Conservation (phyloP, 2,888 invertebrate genomes). For the Pollenia angustigena region DNA sequence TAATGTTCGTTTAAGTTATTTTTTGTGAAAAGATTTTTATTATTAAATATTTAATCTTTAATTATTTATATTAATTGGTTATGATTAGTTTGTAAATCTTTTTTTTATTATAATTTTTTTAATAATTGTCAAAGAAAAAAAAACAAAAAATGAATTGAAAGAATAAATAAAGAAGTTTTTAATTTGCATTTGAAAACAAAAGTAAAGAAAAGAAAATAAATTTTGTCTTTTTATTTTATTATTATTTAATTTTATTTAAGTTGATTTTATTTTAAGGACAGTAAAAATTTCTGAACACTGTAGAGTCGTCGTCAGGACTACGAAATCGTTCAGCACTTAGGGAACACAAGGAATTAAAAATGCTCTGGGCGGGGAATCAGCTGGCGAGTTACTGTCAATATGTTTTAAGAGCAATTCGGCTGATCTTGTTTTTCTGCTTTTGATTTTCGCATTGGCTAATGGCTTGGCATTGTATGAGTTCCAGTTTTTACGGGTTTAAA, state of each 20-base stretch:
- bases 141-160: constrained; percentile 72
- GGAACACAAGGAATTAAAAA: too few species aligned
- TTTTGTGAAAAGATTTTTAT: constrained; percentile 48
- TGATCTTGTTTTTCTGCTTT: too few species aligned
- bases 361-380: too few species aligned
- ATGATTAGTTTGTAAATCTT: constrained; percentile 80
- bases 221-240: constrained; percentile 58
- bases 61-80: constrained; percentile 83
- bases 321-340: too few species aligned
- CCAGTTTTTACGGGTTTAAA: too few species aligned
- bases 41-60: constrained; percentile 75
- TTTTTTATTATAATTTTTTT: constrained; percentile 75
- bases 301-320: too few species aligned
- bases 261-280: neutral
- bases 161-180: constrained; percentile 74
- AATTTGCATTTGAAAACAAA: constrained; percentile 73
- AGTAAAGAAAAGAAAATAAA: constrained; percentile 33
- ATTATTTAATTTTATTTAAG: constrained; percentile 52
- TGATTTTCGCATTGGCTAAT: too few species aligned
- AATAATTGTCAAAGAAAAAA: constrained; percentile 74
- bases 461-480: too few species aligned
- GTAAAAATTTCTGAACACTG: neutral
- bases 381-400: too few species aligned
- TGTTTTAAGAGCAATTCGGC: too few species aligned
- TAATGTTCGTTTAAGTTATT: constrained; percentile 53